Conservation (phyloP, 2,797 vertebrate genomes). For the Pseudocheirus occidentalis region DNA sequence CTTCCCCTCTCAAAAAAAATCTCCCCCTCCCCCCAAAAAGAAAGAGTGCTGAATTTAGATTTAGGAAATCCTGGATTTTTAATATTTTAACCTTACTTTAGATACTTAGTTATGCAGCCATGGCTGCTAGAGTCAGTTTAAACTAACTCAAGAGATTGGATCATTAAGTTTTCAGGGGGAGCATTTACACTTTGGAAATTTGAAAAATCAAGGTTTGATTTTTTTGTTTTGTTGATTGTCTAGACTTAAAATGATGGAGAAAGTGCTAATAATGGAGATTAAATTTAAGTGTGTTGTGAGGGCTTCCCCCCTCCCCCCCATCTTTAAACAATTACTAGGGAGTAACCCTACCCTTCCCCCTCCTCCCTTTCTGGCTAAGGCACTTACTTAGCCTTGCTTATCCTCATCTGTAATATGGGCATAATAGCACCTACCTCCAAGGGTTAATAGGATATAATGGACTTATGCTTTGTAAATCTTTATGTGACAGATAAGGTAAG, state of each 20-base stretch:
- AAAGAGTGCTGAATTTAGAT: neutral
- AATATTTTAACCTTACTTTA: neutral
- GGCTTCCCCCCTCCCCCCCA: too few species aligned
- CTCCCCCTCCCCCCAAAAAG: too few species aligned
- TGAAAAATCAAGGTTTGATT: neutral
- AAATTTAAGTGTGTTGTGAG: neutral
- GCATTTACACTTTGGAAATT: neutral
- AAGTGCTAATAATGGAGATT: neutral
- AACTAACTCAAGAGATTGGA: neutral
- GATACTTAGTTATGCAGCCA: neutral
- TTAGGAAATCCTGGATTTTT: neutral
- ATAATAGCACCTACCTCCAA: neutral
- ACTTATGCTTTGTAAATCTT: neutral
- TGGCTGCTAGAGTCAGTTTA: neutral
- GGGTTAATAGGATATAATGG: neutral
- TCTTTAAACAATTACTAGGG: neutral
- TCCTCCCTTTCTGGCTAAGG: neutral
- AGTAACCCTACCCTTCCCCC: too few species aligned
- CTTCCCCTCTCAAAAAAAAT: too few species aligned
- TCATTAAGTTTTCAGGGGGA: neutral
- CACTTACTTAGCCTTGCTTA: neutral
- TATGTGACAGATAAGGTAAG: neutral
- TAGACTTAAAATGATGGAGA: neutral
- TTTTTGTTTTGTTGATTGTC: neutral
- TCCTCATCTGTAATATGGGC: neutral